phyloP scores from a whole-genome alignment of 2,113 vertebrate species.

The Regulus satrapa region DNA sequence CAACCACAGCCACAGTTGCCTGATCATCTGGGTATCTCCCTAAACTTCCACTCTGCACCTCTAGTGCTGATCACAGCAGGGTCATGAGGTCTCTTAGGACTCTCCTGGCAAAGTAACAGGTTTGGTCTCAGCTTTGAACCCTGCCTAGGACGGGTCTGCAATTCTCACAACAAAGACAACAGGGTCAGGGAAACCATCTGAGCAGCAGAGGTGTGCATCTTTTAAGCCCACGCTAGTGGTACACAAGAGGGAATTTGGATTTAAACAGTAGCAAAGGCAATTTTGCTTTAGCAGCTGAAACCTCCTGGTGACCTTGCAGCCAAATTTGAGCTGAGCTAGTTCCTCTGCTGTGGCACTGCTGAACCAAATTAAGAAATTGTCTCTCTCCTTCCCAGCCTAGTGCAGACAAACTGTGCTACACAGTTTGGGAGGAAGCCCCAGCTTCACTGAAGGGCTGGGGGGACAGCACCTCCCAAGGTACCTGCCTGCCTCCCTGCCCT shows the following conservation, averaged over 20 bases:
- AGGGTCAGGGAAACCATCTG: not conserved
- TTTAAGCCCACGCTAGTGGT: not conserved
- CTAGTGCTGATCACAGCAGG: not conserved
- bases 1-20: not conserved
- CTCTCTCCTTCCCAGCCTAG: not conserved
- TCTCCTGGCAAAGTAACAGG: not conserved
- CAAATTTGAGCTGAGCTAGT: not conserved
- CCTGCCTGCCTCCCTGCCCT: not conserved
- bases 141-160: not conserved
- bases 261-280: not conserved
- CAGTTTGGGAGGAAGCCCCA: not conserved
- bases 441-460: not conserved
- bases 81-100: not conserved
- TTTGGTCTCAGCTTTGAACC: not conserved
- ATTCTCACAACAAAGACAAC: not conserved
- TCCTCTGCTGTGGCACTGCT: fast-evolving
- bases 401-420: not conserved
- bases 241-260: not conserved
- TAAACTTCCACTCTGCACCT: not conserved
- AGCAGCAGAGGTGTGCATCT: not conserved
- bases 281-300: not conserved
- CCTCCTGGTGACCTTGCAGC: not conserved
- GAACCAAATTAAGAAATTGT: not conserved
- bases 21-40: not conserved
- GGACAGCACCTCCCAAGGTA: not conserved